Evolutionary conservation across 2,113 vertebrate genomes (phyloP).

Genomic region (Antechinus flavipes): DNA sequence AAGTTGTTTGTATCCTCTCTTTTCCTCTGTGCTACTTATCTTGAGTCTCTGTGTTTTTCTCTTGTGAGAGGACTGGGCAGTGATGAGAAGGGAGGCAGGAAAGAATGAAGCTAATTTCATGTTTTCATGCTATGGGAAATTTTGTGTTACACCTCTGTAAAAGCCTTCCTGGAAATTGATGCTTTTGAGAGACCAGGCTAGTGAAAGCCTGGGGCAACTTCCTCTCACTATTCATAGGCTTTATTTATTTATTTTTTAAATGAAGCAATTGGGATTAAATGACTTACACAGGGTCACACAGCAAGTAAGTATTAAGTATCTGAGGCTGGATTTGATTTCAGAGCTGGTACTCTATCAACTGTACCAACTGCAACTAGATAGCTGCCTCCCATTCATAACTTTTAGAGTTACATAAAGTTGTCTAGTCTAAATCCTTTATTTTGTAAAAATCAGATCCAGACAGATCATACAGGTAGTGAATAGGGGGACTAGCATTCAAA

Average conservation of each 20-base stretch:
- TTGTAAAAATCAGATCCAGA: background rate
- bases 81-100: no score
- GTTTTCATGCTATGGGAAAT: no score
- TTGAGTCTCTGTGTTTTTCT: no score
- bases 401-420: background rate
- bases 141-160: background rate
- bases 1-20: background rate
- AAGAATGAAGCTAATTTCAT: no score
- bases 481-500: background rate
- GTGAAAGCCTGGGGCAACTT: background rate
- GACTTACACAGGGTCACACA: no score
- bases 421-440: background rate
- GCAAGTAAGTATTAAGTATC: no score
- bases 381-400: background rate
- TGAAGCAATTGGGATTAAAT: no score
- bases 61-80: no score
- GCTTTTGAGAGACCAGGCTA: background rate
- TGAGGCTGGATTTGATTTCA: no score
- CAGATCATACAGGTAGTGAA: background rate
- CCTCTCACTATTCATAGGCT: background rate
- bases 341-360: no score
- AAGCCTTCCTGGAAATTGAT: background rate
- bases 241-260: no score
- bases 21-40: background rate
- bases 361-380: no score